phyloP scores from a whole-genome alignment of 2,797 vertebrate species.

The Phataginus tetradactyla region DNA sequence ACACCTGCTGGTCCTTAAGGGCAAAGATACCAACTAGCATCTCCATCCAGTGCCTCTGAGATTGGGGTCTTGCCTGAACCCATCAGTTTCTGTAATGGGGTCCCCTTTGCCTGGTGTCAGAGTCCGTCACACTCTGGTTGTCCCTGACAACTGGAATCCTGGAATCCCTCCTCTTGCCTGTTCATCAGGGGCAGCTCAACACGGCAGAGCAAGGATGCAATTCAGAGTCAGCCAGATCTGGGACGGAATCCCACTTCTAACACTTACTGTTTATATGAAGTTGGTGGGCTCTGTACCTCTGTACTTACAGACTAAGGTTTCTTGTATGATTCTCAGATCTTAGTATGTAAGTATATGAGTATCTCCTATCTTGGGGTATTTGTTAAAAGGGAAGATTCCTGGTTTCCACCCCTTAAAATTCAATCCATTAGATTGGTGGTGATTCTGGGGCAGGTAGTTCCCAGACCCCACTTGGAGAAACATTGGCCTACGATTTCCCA shows the following conservation, averaged over 20 bases:
- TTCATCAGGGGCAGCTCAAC: neutral
- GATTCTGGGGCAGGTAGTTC: neutral
- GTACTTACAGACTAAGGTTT: neutral
- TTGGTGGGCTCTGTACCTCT: neutral
- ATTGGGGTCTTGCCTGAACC: neutral
- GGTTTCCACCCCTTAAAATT: neutral
- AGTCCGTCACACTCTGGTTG: neutral
- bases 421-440: neutral
- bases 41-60: neutral
- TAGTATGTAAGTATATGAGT: neutral
- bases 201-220: neutral
- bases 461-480: neutral
- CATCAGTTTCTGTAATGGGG: neutral
- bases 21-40: neutral
- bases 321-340: neutral
- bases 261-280: neutral
- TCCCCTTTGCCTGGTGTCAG: neutral
- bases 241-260: neutral
- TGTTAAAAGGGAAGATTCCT: neutral
- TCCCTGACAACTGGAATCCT: neutral
- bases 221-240: neutral
- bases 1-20: neutral
- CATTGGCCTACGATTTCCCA: neutral
- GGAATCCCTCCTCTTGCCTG: neutral
- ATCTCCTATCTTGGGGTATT: neutral